A percentile compares a stretch with the other conserved stretches of the same genome.
phyloP scores from a whole-genome alignment of 2,113 vertebrate genomes.

The Pan paniscus region DNA sequence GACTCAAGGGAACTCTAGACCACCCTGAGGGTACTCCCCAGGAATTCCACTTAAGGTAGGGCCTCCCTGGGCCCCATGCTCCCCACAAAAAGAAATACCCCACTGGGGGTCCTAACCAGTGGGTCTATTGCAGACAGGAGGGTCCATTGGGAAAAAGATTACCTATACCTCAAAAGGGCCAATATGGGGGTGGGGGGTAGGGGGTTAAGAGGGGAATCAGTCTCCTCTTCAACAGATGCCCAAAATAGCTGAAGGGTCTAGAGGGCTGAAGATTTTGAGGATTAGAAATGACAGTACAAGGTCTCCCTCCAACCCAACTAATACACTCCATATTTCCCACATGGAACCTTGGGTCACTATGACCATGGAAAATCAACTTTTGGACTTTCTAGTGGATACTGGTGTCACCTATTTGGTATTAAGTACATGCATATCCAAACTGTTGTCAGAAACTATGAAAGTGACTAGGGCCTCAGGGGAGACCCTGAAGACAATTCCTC shows the following conservation, averaged over 20 bases:
- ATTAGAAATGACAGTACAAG: not conserved
- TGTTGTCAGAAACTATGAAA: not conserved
- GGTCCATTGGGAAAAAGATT: not conserved
- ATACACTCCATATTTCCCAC: not conserved
- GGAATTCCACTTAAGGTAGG: not conserved
- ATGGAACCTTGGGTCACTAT: not conserved
- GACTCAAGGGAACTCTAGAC: not conserved
- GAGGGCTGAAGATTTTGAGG: not conserved
- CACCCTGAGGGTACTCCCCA: not conserved
- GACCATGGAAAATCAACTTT: not conserved
- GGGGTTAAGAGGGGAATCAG: not conserved
- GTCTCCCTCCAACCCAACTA: not conserved
- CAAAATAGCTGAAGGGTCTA: not conserved
- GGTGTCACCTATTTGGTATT: not conserved
- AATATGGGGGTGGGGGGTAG: too few relatives aligned
- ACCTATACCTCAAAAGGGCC: not conserved
- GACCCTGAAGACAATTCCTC: not conserved
- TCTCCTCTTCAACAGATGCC: not conserved
- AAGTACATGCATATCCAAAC: not conserved
- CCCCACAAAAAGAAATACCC: not conserved
- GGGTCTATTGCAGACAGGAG: not conserved
- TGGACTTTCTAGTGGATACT: not conserved
- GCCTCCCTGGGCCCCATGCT: not conserved
- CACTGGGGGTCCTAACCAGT: not conserved
- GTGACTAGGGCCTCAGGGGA: not conserved